Base-by-base conservation (phyloP, 1,140 invertebrate genomes). In the Campodea augens region DNA sequence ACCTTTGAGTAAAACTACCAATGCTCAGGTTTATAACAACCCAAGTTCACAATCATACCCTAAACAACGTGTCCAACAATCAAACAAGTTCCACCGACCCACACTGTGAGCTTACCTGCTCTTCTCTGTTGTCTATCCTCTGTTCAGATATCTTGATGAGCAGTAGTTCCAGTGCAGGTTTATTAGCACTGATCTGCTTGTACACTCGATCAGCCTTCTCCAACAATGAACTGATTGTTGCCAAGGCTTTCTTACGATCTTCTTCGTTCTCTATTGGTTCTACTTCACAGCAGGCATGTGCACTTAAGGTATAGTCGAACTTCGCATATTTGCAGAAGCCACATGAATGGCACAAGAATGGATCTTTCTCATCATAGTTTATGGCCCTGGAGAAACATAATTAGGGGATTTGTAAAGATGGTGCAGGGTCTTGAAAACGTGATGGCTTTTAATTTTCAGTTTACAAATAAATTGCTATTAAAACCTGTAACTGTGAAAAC, bases 311-410 rank as follows among this genome's bases (percentile, higher is more conserved):
- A 57, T 85, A 92, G 65, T 98, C 93, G 62, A 98, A 96, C 63
- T 97, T 96, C n/a, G 92, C 93, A 65, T 98, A 98, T 65, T 98
- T 98, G 68, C 92, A 98, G 64, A 96, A 98, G 2, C 93, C 93
- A 66, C 93, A 98, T 5, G 90, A 83, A 64, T 97, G 93, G 60
- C 93, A 98, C 12, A 98, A 63, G 72, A 98, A 98, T 1, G 93
- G 93, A 70, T 98, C 93, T 60, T 96, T 95, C 61, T 98, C 92
- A 61, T 98, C 93, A 65, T 98, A 98, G 65, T 98, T 98, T 50
- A 98, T 98, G 0, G 92, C 87, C 13, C 81, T 74, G 57, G 44
- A 60, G 56, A 49, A 43, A 46, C n/a, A n/a, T n/a, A n/a, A n/a
- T n/a, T n/a, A n/a, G n/a, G n/a, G n/a, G n/a, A n/a, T n/a, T n/a